phyloP scores from a whole-genome alignment of 2,797 vertebrate species.

The Heteromormyrus szaboi region DNA sequence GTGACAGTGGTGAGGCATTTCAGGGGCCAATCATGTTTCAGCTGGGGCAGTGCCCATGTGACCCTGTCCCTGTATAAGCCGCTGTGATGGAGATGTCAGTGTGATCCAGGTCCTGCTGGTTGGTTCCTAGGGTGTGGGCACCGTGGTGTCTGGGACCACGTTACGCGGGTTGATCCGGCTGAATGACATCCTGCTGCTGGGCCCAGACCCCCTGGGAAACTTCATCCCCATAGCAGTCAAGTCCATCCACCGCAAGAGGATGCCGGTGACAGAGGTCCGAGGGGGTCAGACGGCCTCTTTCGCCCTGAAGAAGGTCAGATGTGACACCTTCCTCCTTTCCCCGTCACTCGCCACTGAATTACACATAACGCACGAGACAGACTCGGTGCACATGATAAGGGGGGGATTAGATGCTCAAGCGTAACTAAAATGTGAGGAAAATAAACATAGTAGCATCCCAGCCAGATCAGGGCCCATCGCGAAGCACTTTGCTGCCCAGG shows the following conservation, averaged over 20 bases:
- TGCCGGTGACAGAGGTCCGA: conserved; percentile 95
- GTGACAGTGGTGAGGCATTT: not conserved
- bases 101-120: not conserved
- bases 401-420: not conserved
- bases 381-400: not conserved
- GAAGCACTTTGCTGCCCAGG: not conserved
- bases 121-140: conserved; percentile 81
- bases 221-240: conserved; percentile 94
- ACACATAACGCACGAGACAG: not conserved
- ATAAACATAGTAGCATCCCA: not conserved
- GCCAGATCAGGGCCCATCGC: not conserved
- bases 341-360: not conserved
- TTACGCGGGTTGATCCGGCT: conserved; percentile 90
- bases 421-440: not conserved
- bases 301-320: conserved; percentile 87
- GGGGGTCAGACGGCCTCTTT: conserved; percentile 97
- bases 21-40: not conserved
- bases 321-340: not conserved
- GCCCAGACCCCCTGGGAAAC: conserved; percentile 90
- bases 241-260: conserved; percentile 95
- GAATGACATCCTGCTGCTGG: conserved; percentile 91
- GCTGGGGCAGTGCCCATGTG: not conserved
- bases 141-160: conserved; percentile 94
- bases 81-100: not conserved
- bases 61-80: not conserved